Base-by-base conservation (phyloP, 2,888 invertebrate species). In the Eretmocerus hayati region DNA sequence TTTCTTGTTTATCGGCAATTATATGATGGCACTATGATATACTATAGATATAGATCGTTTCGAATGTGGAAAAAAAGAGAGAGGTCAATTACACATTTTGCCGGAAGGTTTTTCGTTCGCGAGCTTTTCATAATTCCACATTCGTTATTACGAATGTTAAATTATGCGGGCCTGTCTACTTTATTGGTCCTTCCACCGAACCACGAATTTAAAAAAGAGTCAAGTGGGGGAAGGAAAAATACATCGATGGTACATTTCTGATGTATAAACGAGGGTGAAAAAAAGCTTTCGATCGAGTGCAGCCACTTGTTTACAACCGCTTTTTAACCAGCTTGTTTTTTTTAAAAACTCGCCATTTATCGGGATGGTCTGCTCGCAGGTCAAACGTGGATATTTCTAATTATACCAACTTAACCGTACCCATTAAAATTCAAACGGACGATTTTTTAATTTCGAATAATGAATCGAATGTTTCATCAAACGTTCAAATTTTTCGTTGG, bases 301-400 rank as follows among this genome's bases (percentile, higher is more conserved):
- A 15, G 8, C 19, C 53, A 50, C 58, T 54, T 61, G 60, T 66
- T 66, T 65, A 61, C 64, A 57, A 60, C 62, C 56, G 60, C 58
- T 45, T 39, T 26, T 20, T 40, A 45, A 26, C 22, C 33, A 2
- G 40, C 16, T 20, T 13, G 36, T 37, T 37, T 38, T 38, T 22
- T 38, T 22, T 1, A n/a, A n/a, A n/a, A n/a, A n/a, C n/a, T n/a
- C n/a, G n/a, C 38, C 38, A 13, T 8, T 15, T 15, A 15, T n/a
- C 9, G 33, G n/a, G 5, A 19, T 19, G 19, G 36, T 37, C 11
- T 20, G 4, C 15, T 13, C 37, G n/a, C 21, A 5, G 52, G 55
- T 56, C 60, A 46, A 52, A 56, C 65, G 64, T 67, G 65, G 63
- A 66, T 65, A 67, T 67, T 67, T 65, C 66, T 67, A 65, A 67